A percentile compares a stretch with the other conserved stretches of the same genome.
Conservation (phyloP, 2,113 vertebrate genomes). For the Alligator mississippiensis region DNA sequence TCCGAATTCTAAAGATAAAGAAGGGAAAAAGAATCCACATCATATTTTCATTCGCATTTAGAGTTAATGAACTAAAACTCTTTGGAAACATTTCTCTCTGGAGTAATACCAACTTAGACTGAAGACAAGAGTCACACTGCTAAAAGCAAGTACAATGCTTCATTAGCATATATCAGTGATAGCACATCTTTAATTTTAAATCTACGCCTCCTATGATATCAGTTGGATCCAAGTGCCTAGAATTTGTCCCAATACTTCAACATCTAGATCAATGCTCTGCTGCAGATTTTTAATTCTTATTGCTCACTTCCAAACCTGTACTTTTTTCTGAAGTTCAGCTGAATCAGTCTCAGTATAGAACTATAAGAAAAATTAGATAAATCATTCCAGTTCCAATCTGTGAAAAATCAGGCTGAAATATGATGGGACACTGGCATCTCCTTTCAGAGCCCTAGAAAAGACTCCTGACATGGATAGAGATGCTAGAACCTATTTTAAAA, state of each 20-base stretch:
- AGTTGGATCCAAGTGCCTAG: background rate
- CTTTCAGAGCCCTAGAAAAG: background rate
- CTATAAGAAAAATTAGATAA: background rate
- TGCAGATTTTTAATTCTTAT: background rate
- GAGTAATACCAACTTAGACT: background rate
- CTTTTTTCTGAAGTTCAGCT: background rate
- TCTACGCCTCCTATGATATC: background rate
- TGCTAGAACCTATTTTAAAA: background rate
- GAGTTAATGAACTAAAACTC: background rate
- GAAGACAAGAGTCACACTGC: background rate
- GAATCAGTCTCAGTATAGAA: no score
- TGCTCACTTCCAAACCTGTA: background rate
- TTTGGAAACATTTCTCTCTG: background rate
- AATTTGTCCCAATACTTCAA: background rate
- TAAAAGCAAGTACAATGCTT: background rate
- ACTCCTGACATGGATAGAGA: background rate
- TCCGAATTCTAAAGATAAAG: slow-evolving; percentile 77
- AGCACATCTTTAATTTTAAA: background rate
- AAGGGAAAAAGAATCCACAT: background rate
- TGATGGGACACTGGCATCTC: background rate
- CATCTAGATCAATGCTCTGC: background rate
- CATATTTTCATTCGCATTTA: background rate
- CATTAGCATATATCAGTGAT: background rate
- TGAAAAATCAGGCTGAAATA: background rate
- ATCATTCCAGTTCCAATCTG: background rate